phyloP scores from a whole-genome alignment of 2,888 invertebrate genomes.

The Tholera decimalis region DNA sequence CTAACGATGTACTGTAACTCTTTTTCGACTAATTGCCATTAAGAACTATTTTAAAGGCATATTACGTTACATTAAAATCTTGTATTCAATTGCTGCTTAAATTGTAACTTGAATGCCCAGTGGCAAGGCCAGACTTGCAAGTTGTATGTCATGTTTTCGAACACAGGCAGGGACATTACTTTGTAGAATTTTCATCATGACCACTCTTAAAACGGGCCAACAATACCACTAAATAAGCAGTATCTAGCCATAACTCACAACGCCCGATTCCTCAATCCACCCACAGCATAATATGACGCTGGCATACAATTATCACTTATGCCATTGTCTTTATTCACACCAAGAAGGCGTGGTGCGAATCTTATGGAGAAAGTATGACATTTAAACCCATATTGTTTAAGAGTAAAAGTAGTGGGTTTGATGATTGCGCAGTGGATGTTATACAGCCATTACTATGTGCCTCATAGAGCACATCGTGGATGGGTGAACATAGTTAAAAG shows the following conservation, averaged over 20 bases:
- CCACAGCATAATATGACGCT: slow-evolving; percentile 79
- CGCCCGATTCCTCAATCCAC: not conserved
- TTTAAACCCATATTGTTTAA: slow-evolving; percentile 67
- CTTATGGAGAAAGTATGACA: slow-evolving; percentile 77
- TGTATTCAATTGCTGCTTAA: too few species aligned
- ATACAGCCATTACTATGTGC: not conserved
- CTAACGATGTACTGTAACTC: too few species aligned
- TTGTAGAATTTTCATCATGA: too few species aligned
- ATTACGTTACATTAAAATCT: too few species aligned
- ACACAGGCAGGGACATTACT: too few species aligned
- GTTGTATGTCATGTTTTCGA: too few species aligned
- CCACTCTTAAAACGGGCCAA: too few species aligned
- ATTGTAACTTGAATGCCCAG: too few species aligned
- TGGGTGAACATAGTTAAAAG: too few species aligned
- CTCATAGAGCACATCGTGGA: not conserved
- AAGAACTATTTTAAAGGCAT: too few species aligned
- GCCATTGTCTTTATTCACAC: slow-evolving; percentile 84
- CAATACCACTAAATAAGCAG: slow-evolving; percentile 4
- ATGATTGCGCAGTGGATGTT: slow-evolving; percentile 12
- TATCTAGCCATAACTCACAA: slow-evolving; percentile 23
- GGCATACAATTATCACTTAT: slow-evolving; percentile 81
- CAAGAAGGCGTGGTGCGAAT: slow-evolving; percentile 81
- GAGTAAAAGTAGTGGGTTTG: slow-evolving; percentile 72
- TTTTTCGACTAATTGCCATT: too few species aligned
- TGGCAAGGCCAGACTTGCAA: too few species aligned